Conservation (phyloP, 2,797 vertebrate genomes). For the Dicrostonyx torquatus region DNA sequence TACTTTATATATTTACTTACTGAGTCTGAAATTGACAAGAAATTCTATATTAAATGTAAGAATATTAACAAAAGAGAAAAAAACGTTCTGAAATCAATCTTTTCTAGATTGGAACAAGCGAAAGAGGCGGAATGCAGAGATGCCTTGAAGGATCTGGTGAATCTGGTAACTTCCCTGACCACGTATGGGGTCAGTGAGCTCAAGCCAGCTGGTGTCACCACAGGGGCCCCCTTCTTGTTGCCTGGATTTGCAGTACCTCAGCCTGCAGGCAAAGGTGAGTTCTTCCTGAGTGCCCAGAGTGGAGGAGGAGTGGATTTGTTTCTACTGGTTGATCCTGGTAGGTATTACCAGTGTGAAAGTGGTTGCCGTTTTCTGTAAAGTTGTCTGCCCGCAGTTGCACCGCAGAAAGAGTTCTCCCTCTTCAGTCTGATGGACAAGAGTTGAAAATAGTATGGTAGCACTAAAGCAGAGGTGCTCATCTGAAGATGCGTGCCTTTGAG, state of each 20-base stretch:
- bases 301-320: neutral
- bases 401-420: neutral
- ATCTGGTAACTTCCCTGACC: conserved; percentile 96
- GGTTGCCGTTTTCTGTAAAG: neutral
- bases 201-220: conserved; percentile 95
- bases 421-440: neutral
- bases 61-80: neutral
- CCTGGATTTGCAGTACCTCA: conserved; percentile 97
- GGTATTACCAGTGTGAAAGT: neutral
- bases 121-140: conserved; percentile 98
- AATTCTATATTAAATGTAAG: conserved; percentile 40
- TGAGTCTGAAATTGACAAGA: conserved; percentile 23
- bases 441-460: neutral
- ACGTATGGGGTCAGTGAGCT: conserved; percentile 96
- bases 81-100: conserved; percentile 39
- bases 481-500: neutral
- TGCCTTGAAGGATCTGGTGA: conserved; percentile 96
- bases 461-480: neutral
- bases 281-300: neutral
- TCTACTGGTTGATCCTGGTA: neutral
- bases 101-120: conserved; percentile 95
- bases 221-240: conserved; percentile 96
- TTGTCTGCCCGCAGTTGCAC: neutral
- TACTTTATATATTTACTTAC: neutral
- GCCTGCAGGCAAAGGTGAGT: conserved; percentile 95